These are phyloP conservation scores for Eunapius fragilis DNA, from an alignment of 37 sponge, comb jelly and placozoan genomes.

Conservation along the genomic window DNA sequence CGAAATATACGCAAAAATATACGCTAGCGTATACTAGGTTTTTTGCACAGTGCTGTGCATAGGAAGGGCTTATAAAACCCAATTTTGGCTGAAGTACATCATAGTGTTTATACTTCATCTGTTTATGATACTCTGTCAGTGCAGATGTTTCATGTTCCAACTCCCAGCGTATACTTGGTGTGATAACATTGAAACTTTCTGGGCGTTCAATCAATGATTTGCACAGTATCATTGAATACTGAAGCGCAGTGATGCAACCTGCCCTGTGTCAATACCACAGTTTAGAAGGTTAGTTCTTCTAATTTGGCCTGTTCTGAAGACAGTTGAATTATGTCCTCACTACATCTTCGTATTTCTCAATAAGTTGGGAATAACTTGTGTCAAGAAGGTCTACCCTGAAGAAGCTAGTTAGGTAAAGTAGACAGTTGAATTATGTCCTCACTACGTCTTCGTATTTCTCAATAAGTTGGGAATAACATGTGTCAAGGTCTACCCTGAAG, in stretches of 20 bases:
- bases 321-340: too few relatives aligned
- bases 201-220: slow-evolving; percentile 52
- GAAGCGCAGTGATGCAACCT: too few relatives aligned
- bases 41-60: too few relatives aligned
- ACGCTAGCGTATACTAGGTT: too few relatives aligned
- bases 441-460: slow-evolving; percentile 37
- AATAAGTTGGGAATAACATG: slow-evolving; percentile 15
- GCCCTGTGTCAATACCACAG: too few relatives aligned
- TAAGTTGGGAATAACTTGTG: slow-evolving; percentile 7
- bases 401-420: slow-evolving; percentile 14
- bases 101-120: slow-evolving; percentile 2
- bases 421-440: too few relatives aligned
- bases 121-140: slow-evolving; percentile 4
- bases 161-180: slow-evolving; percentile 33
- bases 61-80: slow-evolving; percentile 39
- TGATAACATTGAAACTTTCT: slow-evolving; percentile 9
- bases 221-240: slow-evolving; percentile 10
- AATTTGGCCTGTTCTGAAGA: too few relatives aligned
- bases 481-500: slow-evolving; percentile 1
- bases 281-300: neutral
- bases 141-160: slow-evolving; percentile 44
- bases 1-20: too few relatives aligned
- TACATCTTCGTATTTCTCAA: slow-evolving; percentile 41
- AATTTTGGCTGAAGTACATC: slow-evolving; percentile 3
- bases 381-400: slow-evolving; percentile 8